phyloP scores from a whole-genome alignment of 2,113 vertebrate genomes.

The Lophura nycthemera region DNA sequence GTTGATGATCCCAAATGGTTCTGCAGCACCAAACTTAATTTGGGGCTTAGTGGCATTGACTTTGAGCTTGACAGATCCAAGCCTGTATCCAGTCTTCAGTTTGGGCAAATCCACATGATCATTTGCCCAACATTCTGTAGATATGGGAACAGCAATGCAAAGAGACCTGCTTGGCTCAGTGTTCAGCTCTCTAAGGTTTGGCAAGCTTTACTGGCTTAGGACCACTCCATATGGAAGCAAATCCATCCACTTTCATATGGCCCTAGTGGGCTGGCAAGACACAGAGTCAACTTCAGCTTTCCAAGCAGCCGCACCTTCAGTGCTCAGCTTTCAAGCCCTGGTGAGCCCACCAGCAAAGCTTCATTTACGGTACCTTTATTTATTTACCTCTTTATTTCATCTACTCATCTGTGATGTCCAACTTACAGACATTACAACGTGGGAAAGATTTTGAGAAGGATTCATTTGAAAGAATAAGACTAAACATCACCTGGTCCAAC shows the following conservation, averaged over 20 bases:
- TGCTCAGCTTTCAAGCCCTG: rapidly evolving
- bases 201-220: background rate
- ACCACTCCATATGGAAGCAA: background rate
- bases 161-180: background rate
- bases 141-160: background rate
- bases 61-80: conserved; percentile 31
- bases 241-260: background rate
- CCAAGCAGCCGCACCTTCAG: background rate
- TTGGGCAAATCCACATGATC: background rate
- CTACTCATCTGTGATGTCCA: background rate
- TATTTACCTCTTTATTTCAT: background rate
- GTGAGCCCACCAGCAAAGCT: background rate
- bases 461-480: background rate
- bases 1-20: background rate
- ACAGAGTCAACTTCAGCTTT: background rate
- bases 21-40: background rate
- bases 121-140: background rate
- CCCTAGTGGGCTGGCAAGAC: background rate
- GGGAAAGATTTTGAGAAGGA: background rate
- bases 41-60: conserved; percentile 41
- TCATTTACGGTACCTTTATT: background rate
- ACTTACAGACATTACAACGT: background rate
- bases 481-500: background rate
- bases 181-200: background rate
- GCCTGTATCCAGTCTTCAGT: background rate